phyloP scores from a whole-genome alignment of 2,113 vertebrate genomes.

The Psophia crepitans region DNA sequence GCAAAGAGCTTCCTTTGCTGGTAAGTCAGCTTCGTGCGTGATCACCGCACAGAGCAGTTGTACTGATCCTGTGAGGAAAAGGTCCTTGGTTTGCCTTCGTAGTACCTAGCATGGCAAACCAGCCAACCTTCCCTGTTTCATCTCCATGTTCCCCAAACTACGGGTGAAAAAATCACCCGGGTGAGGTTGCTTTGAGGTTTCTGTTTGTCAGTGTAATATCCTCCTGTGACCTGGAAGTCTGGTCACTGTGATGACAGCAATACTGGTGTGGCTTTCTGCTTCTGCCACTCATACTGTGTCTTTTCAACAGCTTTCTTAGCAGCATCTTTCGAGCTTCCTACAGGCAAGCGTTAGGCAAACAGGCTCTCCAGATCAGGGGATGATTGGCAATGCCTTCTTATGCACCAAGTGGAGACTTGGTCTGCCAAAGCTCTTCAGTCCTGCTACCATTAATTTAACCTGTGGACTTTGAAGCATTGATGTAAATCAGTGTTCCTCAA shows the following conservation, averaged over 20 bases:
- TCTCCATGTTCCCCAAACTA: background rate
- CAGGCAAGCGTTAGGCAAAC: background rate
- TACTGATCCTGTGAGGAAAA: background rate
- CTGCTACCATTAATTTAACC: background rate
- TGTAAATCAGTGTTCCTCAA: background rate
- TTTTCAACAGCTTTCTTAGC: background rate
- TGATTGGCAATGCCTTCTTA: background rate
- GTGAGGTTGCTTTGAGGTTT: background rate
- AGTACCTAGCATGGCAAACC: background rate
- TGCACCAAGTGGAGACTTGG: background rate
- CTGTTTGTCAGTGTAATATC: background rate
- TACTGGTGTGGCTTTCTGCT: background rate
- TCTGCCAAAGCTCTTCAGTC: background rate
- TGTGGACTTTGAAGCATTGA: background rate
- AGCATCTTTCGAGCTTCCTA: background rate
- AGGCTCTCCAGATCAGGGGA: background rate
- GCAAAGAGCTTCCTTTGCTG: background rate
- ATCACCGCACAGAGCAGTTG: background rate
- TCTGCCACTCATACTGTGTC: background rate
- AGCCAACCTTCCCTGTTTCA: background rate
- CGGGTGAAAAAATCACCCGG: background rate
- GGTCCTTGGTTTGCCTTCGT: too few relatives aligned
- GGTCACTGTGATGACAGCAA: background rate
- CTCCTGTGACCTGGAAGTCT: background rate
- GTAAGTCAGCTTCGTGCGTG: background rate